Evolutionary conservation across 2,797 vertebrate species (phyloP).

Genomic region (Chloroceryle inda): DNA sequence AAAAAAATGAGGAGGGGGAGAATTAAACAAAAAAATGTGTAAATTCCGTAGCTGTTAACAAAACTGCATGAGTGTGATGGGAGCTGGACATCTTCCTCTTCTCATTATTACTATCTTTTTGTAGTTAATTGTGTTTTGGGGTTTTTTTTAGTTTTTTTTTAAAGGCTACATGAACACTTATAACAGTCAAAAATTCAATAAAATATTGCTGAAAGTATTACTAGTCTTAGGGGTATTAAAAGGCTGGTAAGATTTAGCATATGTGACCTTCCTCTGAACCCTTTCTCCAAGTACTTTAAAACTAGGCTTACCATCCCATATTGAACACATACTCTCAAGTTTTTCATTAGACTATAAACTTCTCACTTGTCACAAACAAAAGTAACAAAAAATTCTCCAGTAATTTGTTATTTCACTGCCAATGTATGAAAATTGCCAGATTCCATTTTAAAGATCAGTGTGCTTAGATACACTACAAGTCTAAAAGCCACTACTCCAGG

Average conservation of each 20-base stretch:
- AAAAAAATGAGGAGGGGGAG: not conserved
- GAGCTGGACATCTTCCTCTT: not conserved
- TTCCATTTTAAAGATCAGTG: not conserved
- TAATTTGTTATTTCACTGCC: not conserved
- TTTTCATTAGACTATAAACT: not conserved
- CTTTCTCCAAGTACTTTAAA: not conserved
- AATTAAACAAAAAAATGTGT: not conserved
- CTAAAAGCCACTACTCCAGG: not conserved
- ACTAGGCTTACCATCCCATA: rapidly evolving
- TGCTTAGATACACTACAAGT: not conserved
- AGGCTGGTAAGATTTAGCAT: not conserved
- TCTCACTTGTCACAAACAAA: not conserved
- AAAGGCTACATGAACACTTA: not conserved
- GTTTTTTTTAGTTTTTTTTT: too few species aligned
- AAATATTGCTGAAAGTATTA: not conserved
- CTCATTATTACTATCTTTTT: not conserved
- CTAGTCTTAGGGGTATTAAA: not conserved
- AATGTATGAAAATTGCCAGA: not conserved
- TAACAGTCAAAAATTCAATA: not conserved
- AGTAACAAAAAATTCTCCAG: not conserved
- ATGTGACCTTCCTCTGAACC: not conserved
- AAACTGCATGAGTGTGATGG: not conserved
- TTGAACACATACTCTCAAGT: rapidly evolving
- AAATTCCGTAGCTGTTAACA: not conserved
- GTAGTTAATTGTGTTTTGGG: not conserved